These are phyloP conservation scores for Scopus umbretta DNA, from an alignment of 2,113 vertebrate species.

Conservation along the genomic window DNA sequence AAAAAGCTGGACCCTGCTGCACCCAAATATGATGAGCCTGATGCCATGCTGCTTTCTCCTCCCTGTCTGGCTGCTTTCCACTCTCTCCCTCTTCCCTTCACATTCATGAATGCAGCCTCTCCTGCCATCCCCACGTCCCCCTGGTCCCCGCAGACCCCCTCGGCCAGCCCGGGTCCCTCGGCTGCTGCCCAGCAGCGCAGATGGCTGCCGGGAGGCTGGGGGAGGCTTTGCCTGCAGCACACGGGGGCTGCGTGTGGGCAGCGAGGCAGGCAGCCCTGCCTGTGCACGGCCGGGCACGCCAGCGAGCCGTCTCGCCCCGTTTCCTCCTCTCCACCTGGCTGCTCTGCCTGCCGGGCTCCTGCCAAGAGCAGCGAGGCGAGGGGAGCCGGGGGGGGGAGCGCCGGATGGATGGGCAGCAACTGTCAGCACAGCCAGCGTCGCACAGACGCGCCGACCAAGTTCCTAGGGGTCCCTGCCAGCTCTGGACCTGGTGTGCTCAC, in stretches of 20 bases:
- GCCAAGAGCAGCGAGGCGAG: conserved; percentile 3
- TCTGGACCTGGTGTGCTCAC: rapidly evolving
- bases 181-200: rapidly evolving
- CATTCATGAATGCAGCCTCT: rapidly evolving
- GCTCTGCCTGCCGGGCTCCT: background rate
- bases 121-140: background rate
- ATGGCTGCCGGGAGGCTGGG: rapidly evolving
- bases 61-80: background rate
- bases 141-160: background rate
- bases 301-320: background rate
- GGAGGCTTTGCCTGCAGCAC: background rate
- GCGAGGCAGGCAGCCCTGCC: background rate
- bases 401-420: background rate
- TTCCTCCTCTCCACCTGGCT: conserved; percentile 25
- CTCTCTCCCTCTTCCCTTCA: background rate
- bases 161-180: rapidly evolving
- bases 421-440: background rate
- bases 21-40: rapidly evolving
- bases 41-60: background rate
- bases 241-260: background rate
- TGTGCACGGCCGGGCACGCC: background rate
- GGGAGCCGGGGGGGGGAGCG: background rate
- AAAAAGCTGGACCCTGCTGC: too few species aligned
- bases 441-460: background rate
- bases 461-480: background rate